Conservation (phyloP, 2,113 vertebrate species). For the Sinocyclocheilus rhinocerous region DNA sequence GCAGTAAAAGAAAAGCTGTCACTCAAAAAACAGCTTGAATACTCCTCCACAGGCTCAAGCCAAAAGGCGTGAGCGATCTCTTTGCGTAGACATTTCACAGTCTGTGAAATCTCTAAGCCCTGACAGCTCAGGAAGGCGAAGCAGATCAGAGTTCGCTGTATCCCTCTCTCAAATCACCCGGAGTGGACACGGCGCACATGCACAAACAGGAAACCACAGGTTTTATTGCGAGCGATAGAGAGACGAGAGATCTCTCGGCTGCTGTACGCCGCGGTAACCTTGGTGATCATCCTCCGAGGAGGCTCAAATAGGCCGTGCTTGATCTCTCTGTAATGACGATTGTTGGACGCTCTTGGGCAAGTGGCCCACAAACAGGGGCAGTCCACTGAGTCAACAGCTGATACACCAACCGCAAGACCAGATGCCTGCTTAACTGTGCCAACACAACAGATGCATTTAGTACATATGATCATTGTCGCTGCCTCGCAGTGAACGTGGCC, state of each 20-base stretch:
- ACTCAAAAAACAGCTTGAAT: slow-evolving; percentile 33
- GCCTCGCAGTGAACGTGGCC: neutral
- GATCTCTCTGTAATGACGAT: slow-evolving; percentile 34
- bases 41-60: slow-evolving; percentile 13
- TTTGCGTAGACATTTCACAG: slow-evolving; percentile 31
- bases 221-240: neutral
- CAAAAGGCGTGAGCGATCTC: slow-evolving; percentile 47
- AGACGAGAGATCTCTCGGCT: neutral
- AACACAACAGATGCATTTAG: slow-evolving; percentile 55
- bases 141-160: slow-evolving; percentile 19
- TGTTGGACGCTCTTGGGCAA: slow-evolving; percentile 38
- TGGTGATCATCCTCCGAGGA: slow-evolving; percentile 14
- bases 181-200: neutral
- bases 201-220: slow-evolving; percentile 31
- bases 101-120: slow-evolving; percentile 49
- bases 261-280: neutral
- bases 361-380: slow-evolving; percentile 43
- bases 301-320: slow-evolving; percentile 13
- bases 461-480: slow-evolving; percentile 53
- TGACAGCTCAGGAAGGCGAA: slow-evolving; percentile 50
- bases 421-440: slow-evolving; percentile 52
- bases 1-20: slow-evolving; percentile 20
- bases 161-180: neutral
- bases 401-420: slow-evolving; percentile 51
- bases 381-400: slow-evolving; percentile 58